Base-by-base conservation (phyloP, 2,113 vertebrate genomes). In the Daubentonia madagascariensis region DNA sequence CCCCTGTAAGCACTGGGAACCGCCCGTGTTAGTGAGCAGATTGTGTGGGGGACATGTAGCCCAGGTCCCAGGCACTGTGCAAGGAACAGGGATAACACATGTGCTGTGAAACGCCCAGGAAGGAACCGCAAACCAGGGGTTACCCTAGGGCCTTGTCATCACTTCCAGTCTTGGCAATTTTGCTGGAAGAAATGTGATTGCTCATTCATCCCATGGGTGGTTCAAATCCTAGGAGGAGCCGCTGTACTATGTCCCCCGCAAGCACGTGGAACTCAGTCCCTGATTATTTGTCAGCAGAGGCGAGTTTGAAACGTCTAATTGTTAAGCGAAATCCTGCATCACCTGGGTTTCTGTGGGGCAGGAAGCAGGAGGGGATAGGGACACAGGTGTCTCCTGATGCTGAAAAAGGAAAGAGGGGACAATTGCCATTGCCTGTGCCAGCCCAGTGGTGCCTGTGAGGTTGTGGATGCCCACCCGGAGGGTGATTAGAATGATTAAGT, bases 51-150 rank as follows among this genome's bases (percentile, higher is more conserved):
- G 70, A 32, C 0, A 9, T 0, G 17, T 48, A 37, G 91, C 32
- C 48, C 17, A 18, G 45, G 40, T 35, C 9, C 45, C 6, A 0
- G 50, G 35, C 0, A 0, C n/a, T 35, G 6, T 17, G 45, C 0
- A 1, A 80, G 81, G 54, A 37, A 5, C 35, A 30, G 32, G 2
- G 8, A 0, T 12, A 5, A 91, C 12, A 22, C 20, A 13, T 0
- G 0, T 37, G 23, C n/a, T 14, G 0, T 4, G 8, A 52, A 57
- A 20, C 6, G 8, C 0, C 1, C 25, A 43, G 61, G 59, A 45
- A 52, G 80, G 30, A n/a, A 13, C 22, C 12, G 0, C 6, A 1
- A 11, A 11, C 50, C 0, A 0, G 40, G 25, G 68, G 10, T 32
- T 13, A 85, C 22, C 17, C 6, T 0, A 2, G 54, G 52, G 17